phyloP scores from a whole-genome alignment of 2,888 invertebrate species.

The Ornithoptera alexandrae region DNA sequence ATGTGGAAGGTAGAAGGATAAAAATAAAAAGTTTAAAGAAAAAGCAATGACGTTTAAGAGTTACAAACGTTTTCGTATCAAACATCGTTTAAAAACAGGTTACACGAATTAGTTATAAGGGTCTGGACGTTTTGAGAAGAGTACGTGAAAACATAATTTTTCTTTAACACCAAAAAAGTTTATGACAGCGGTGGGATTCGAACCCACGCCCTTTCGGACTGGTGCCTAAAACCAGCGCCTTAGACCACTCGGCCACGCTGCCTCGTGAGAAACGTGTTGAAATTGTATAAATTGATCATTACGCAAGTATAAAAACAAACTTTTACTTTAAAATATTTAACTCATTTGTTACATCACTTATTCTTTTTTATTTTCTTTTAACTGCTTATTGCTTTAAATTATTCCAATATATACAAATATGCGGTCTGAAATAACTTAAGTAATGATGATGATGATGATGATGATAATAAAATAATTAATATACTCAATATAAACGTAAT shows the following conservation, averaged over 20 bases:
- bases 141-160: neutral
- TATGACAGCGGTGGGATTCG: slow-evolving; percentile 84
- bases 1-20: no score
- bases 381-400: neutral
- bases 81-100: no score
- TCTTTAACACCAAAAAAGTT: slow-evolving; percentile 35
- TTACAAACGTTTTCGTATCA: no score
- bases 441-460: neutral
- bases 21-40: no score
- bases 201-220: slow-evolving; percentile 86
- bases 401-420: neutral
- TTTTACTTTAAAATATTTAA: neutral
- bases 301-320: neutral
- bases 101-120: no score
- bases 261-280: slow-evolving; percentile 41
- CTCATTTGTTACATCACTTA: neutral
- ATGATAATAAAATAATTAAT: no score
- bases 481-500: neutral
- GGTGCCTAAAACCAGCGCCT: slow-evolving; percentile 84
- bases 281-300: neutral
- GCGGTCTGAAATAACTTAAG: neutral
- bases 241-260: slow-evolving; percentile 86
- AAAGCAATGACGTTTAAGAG: no score
- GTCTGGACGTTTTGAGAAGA: no score
- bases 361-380: neutral